Evolutionary conservation across 37 sponge, comb jelly and placozoan genomes (phyloP).

Genomic region (Halichondria panicea): DNA sequence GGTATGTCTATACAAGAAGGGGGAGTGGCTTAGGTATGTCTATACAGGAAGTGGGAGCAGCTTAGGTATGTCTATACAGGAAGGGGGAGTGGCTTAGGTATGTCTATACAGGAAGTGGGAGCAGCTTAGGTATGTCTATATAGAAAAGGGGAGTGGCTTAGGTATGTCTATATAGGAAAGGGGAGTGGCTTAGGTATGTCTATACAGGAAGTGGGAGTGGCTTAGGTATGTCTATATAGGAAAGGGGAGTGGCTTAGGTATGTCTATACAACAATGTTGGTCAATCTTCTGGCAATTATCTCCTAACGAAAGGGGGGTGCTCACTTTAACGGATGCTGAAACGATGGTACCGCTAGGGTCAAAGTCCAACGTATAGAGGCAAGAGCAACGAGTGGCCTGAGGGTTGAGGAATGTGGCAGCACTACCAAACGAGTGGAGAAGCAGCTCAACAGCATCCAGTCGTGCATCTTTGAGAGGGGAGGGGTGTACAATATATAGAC

Average conservation of each 20-base stretch:
- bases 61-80: not conserved
- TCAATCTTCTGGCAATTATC: no score
- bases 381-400: conserved; percentile 88
- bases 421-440: conserved; percentile 92
- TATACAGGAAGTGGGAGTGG: not conserved
- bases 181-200: not conserved
- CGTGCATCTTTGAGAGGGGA: conserved; percentile 59
- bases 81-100: not conserved
- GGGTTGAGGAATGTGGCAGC: conserved; percentile 88
- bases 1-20: not conserved
- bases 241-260: no score
- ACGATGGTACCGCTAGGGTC: conserved; percentile 82
- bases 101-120: not conserved
- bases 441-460: conserved; percentile 86
- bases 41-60: not conserved
- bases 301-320: no score
- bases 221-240: no score
- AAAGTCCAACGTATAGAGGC: conserved; percentile 90
- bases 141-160: not conserved
- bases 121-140: not conserved
- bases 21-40: not conserved
- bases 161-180: not conserved
- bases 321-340: conserved; percentile 75
- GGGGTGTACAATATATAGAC: no score
- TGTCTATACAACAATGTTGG: no score